Percentiles rank a stretch among this genome's conserved stretches.
Evolutionary conservation across 2,797 vertebrate genomes (phyloP).

Genomic region (Coracias cyanogaster): DNA sequence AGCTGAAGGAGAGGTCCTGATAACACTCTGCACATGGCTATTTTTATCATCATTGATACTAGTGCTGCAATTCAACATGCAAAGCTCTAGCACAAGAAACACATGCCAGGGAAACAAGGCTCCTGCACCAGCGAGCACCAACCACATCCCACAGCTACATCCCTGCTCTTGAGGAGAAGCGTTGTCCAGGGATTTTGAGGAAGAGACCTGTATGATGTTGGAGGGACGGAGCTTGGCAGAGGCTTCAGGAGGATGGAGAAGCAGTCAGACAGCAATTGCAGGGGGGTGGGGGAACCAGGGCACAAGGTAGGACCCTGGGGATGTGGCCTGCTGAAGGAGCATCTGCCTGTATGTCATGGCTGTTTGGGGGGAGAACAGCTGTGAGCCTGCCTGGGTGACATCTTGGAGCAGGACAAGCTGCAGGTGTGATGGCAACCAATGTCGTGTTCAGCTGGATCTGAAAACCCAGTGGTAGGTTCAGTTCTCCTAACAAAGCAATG

Average conservation of each 20-base stretch:
- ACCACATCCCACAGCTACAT: background rate
- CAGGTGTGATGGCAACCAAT: background rate
- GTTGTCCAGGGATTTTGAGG: background rate
- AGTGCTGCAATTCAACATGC: background rate
- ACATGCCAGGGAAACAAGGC: background rate
- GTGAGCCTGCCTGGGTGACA: background rate
- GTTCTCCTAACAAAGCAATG: background rate
- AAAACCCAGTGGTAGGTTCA: background rate
- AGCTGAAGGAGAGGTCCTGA: constrained; percentile 29
- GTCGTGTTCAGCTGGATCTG: background rate
- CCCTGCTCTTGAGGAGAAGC: background rate
- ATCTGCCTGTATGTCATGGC: background rate
- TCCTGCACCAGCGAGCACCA: background rate
- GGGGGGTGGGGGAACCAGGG: background rate
- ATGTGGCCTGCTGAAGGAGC: background rate
- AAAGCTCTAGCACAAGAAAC: background rate
- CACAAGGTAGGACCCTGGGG: background rate
- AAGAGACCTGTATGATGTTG: background rate
- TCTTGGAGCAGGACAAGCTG: background rate
- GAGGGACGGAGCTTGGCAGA: background rate
- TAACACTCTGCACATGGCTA: constrained; percentile 33
- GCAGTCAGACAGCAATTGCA: background rate
- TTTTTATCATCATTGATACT: constrained; percentile 44
- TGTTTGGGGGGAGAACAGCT: background rate
- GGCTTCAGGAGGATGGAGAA: background rate